Percentiles rank a stretch among this genome's conserved stretches.
Evolutionary conservation across 2,797 vertebrate genomes (phyloP).

Genomic region (Falco biarmicus): DNA sequence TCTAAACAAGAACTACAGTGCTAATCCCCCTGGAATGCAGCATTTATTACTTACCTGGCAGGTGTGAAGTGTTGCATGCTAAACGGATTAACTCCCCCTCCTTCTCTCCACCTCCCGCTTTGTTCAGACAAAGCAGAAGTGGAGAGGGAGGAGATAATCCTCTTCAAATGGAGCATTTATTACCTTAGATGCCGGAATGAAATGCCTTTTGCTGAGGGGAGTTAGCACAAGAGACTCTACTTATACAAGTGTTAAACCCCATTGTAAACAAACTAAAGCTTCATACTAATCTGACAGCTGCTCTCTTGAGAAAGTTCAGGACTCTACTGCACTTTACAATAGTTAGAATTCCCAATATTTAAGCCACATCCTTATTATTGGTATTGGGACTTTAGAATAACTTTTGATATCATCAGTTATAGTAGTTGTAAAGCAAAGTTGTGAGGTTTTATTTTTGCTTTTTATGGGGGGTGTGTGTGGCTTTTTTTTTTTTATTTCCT

Average conservation of each 20-base stretch:
- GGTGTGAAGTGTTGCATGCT: slow-evolving; percentile 38
- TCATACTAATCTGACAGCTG: not conserved
- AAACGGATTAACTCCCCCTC: slow-evolving; percentile 45
- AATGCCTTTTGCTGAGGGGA: not conserved
- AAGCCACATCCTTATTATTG: not conserved
- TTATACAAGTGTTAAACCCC: slow-evolving; percentile 18
- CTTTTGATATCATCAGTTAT: not conserved
- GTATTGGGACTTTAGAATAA: not conserved
- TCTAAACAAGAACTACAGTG: slow-evolving; percentile 11
- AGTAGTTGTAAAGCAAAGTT: not conserved
- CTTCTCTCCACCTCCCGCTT: slow-evolving; percentile 2
- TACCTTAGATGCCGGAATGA: not conserved
- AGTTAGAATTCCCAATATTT: not conserved
- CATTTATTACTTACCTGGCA: slow-evolving; percentile 61
- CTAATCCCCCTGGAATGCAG: slow-evolving; percentile 48
- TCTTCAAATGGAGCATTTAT: slow-evolving; percentile 59
- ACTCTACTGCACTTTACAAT: not conserved
- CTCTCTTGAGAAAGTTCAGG: not conserved
- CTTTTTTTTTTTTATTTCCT: not conserved
- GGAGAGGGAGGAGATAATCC: slow-evolving; percentile 52
- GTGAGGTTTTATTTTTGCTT: not conserved
- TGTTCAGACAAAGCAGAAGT: slow-evolving; percentile 28
- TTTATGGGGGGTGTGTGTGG: too few species aligned
- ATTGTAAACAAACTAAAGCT: slow-evolving; percentile 27
- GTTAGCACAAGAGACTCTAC: not conserved